Percentiles rank a stretch among this genome's conserved stretches.
Conservation (phyloP, 2,888 invertebrate species). For the Mythimna loreyi region DNA sequence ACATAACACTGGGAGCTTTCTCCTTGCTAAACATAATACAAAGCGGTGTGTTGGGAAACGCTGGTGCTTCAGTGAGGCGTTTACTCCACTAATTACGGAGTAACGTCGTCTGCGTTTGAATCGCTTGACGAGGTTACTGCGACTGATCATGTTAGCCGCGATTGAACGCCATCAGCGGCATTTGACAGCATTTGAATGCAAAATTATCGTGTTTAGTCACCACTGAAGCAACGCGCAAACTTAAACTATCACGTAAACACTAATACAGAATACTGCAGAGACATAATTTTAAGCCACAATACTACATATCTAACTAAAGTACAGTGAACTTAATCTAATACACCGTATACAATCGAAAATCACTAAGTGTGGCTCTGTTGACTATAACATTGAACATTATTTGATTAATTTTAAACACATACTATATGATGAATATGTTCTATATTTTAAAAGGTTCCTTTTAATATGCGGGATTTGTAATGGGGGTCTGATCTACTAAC, state of each 20-base stretch:
- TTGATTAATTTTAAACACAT: conserved; percentile 54
- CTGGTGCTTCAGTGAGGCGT: conserved; percentile 36
- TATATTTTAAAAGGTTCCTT: conserved; percentile 35
- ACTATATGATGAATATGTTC: conserved; percentile 45
- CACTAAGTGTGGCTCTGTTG: conserved; percentile 39
- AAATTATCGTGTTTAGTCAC: not conserved
- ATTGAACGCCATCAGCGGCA: not conserved
- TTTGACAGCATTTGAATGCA: not conserved
- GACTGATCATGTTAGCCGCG: not conserved
- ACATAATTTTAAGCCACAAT: conserved; percentile 14
- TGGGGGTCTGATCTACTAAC: conserved; percentile 54
- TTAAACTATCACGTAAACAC: conserved; percentile 9
- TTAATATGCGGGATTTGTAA: conserved; percentile 25
- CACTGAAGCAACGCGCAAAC: conserved; percentile 25
- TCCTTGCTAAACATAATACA: conserved; percentile 26
- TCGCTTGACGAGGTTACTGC: not conserved
- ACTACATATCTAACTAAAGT: conserved; percentile 16
- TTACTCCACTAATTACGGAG: not conserved
- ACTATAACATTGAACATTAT: conserved; percentile 56
- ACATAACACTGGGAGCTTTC: conserved; percentile 33
- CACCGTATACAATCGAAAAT: conserved; percentile 34
- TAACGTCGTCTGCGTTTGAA: conserved; percentile 5
- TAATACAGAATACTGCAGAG: conserved; percentile 32
- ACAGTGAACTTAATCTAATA: conserved; percentile 28
- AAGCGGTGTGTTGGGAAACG: conserved; percentile 16